Evolutionary conservation across 2,113 vertebrate genomes (phyloP), one percentile per base, ranked within the genome.

Genomic region (Athene noctua): DNA sequence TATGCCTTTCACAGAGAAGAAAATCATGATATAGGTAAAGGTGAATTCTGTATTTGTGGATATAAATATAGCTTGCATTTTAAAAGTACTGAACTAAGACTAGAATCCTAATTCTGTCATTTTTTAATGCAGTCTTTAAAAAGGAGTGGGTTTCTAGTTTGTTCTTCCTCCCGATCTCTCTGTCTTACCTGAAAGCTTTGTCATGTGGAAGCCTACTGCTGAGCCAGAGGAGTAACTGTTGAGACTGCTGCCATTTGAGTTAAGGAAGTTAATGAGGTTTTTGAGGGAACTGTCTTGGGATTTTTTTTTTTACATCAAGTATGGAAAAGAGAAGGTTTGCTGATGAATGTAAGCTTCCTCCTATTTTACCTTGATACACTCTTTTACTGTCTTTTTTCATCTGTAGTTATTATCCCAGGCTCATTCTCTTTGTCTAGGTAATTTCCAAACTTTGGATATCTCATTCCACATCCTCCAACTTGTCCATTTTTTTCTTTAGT

Each of bases 81-180:
- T 0, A 55, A 63, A 85, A 42, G 1, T 46, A 38, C 32, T 51
- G 11, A 62, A 49, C 7, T 58, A 67, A 42, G 9, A 8, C 25
- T 79, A 55, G 25, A 90, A 54, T 54, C 9, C 12, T 70, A 58
- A 22, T 63, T 67, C 40, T 89, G 13, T 12, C 1, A n/a, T 73
- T 87, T 46, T 51, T 51, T 46, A 57, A 58, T 40, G 10, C 18
- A 58, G 11, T 23, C 12, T 73, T 83, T 44, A 12, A 57, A 88
- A 84, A 84, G 1, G 1, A 15, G 20, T 11, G 47, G 0, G 2
- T 71, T 92, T 91, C 14, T 42, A 80, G 8, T 70, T 86, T 86
- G 18, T 2, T 51, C 1, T 52, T 80, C 27, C 5, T 70, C 9
- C 12, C 0, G 0, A 11, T 2, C 26, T 14, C 2, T 63, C 29